Percentiles rank a stretch among this genome's conserved stretches.
Conservation (phyloP, 2,113 vertebrate species). For the Drymodes brunneopygia region DNA sequence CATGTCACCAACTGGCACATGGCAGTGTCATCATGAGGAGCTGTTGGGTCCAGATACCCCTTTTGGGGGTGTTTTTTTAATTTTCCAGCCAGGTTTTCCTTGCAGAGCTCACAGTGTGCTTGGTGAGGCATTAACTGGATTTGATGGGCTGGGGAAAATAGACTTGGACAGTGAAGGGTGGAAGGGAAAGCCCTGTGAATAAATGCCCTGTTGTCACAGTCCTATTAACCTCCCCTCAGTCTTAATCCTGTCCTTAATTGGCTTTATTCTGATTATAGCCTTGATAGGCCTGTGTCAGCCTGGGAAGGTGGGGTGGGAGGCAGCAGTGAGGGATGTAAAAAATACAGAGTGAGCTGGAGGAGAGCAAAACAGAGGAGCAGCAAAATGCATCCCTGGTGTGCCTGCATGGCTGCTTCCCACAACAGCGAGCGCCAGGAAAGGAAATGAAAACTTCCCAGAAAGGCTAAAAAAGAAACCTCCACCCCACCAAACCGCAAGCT, state of each 20-base stretch:
- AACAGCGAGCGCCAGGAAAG: not conserved
- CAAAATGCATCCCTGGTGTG: not conserved
- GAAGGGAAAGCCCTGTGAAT: not conserved
- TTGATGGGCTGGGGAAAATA: not conserved
- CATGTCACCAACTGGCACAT: not conserved
- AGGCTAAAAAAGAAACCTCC: not conserved
- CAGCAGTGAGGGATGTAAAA: not conserved
- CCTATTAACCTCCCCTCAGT: not conserved
- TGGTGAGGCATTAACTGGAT: not conserved
- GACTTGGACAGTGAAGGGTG: not conserved
- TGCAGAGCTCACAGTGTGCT: not conserved
- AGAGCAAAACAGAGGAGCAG: not conserved
- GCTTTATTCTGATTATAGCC: slow-evolving; percentile 28
- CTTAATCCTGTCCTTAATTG: slow-evolving; percentile 40
- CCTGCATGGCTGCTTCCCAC: rapidly evolving
- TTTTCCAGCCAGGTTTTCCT: not conserved
- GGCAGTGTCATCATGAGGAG: rapidly evolving
- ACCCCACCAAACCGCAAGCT: not conserved
- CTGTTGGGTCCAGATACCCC: not conserved
- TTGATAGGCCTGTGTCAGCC: not conserved
- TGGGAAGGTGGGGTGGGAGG: not conserved
- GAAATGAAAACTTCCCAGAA: not conserved
- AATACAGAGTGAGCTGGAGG: not conserved
- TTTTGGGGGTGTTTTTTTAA: not conserved
- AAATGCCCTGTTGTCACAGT: not conserved